Base-by-base conservation (phyloP, 53 echinoderm and acorn worm genomes). In the Luidia sarsii region DNA sequence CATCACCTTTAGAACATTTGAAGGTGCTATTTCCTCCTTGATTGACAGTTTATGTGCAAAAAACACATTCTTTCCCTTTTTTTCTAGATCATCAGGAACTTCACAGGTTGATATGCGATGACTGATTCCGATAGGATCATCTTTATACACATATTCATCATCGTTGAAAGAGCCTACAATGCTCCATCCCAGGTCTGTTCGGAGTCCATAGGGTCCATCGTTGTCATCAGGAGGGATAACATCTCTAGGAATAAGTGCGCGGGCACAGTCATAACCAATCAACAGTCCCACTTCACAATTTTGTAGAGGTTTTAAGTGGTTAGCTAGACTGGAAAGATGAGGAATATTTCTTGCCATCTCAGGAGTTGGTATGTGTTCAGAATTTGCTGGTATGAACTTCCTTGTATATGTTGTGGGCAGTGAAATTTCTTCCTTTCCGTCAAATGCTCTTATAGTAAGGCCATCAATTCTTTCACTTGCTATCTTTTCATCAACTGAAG, bases 141-240 rank as follows among this genome's bases (percentile, higher is more conserved):
- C 61, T 3, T 23, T 25, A n/a, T n/a, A n/a, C n/a, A n/a, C n/a
- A n/a, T n/a, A n/a, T 29, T 30, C 46, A 7, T 49, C 65, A 21
- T 73, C 73, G 22, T 75, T 52, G 14, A 66, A 48, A 50, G 65
- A 32, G 41, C 88, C 82, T 14, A 87, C 73, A 22, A 87, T 81
- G 33, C 77, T 52, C 88, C 88, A 87, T 51, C 88, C 87, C 1
- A 83, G 68, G 30, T 85, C 85, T 19, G 85, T 75, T 29, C 54
- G 37, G 7, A 53, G 53, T 14, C 75, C 85, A 57, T 75, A 85
- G 0, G 85, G 85, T 35, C 75, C 85, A n/a, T n/a, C n/a, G 23
- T 7, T 29, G 31, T 61, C 61, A 21, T 16, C 55, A 20, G 68
- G 69, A 11, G 68, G 79, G 23, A 84, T 83, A 27, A 71, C 72